phyloP scores from a whole-genome alignment of 2,797 vertebrate species.

The Megaceryle alcyon region DNA sequence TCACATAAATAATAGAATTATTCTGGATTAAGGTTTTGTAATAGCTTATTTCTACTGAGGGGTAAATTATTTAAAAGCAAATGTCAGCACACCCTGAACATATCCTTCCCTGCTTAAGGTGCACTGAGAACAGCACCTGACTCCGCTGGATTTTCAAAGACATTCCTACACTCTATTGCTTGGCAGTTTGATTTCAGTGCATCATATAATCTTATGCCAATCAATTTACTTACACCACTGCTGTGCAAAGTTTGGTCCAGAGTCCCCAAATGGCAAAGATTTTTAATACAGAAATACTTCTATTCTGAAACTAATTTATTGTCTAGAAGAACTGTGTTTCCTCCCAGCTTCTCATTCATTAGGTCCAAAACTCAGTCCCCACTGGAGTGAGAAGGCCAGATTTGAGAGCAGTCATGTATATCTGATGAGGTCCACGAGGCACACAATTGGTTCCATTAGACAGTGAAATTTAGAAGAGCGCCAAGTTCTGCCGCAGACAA shows the following conservation, averaged over 20 bases:
- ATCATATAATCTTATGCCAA: not conserved
- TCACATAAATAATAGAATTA: constrained; percentile 26
- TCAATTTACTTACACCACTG: not conserved
- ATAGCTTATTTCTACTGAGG: not conserved
- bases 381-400: not conserved
- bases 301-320: constrained; percentile 30
- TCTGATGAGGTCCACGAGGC: not conserved
- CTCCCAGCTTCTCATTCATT: constrained; percentile 12
- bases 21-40: constrained; percentile 7
- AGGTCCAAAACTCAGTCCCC: not conserved
- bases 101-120: not conserved
- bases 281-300: not conserved
- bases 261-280: not conserved
- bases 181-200: not conserved
- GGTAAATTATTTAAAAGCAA: constrained; percentile 33
- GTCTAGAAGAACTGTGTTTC: constrained; percentile 6
- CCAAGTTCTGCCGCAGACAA: constrained; percentile 24
- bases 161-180: not conserved
- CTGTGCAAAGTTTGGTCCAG: not conserved
- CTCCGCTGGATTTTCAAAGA: not conserved
- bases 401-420: constrained; percentile 33
- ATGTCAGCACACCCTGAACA: not conserved
- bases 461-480: not conserved
- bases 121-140: not conserved
- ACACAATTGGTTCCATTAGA: not conserved